Evolutionary conservation across 2,113 vertebrate genomes (phyloP).

Genomic region (Gallinago undulata): DNA sequence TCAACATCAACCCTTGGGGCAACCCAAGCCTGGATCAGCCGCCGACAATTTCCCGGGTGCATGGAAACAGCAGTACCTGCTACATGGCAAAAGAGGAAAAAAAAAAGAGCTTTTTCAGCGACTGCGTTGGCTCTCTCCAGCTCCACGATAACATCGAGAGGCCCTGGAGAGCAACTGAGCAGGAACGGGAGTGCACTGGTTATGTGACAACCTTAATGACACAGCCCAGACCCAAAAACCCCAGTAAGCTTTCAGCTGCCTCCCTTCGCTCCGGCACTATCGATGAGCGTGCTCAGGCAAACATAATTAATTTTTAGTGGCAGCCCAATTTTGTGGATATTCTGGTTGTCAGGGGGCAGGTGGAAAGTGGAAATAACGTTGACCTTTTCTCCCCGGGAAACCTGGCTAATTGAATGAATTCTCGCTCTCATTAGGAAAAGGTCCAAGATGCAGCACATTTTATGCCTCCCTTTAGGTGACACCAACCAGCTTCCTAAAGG

Average conservation of each 20-base stretch:
- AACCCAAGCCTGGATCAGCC: background rate
- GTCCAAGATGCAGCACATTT: background rate
- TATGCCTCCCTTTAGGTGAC: background rate
- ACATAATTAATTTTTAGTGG: background rate
- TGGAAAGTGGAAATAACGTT: background rate
- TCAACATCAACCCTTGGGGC: background rate
- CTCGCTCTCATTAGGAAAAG: slow-evolving; percentile 36
- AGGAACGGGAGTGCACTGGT: background rate
- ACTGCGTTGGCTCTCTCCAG: background rate
- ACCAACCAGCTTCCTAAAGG: slow-evolving; percentile 26
- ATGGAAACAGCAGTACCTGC: background rate
- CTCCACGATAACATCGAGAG: background rate
- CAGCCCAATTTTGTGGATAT: background rate
- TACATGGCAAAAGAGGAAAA: background rate
- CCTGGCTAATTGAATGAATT: slow-evolving; percentile 16
- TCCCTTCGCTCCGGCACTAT: background rate
- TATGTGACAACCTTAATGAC: background rate
- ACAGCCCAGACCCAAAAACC: background rate
- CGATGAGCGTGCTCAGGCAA: background rate
- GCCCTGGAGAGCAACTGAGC: background rate
- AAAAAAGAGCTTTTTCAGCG: background rate
- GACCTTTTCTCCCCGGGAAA: slow-evolving; percentile 51
- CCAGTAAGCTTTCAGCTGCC: background rate
- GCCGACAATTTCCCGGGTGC: background rate
- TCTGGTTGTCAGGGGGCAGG: background rate